Evolutionary conservation across 2,113 vertebrate genomes (phyloP).

Genomic region (Apaloderma vittatum): DNA sequence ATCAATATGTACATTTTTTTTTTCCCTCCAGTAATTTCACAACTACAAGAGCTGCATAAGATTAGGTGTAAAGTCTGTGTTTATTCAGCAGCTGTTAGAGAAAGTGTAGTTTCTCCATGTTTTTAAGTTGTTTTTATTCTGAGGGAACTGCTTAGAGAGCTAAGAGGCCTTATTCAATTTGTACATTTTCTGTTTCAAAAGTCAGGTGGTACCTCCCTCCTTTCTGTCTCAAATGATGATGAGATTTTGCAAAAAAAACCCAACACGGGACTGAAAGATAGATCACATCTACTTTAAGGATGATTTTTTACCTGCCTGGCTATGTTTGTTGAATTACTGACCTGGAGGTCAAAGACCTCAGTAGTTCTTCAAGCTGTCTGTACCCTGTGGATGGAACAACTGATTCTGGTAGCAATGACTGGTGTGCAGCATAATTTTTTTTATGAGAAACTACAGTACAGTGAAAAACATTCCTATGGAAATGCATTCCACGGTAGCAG

Average conservation of each 20-base stretch:
- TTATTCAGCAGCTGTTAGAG: background rate
- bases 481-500: background rate
- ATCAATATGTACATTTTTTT: background rate
- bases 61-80: background rate
- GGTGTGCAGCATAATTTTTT: background rate
- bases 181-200: background rate
- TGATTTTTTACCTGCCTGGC: background rate
- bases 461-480: conserved; percentile 6
- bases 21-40: background rate
- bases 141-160: background rate
- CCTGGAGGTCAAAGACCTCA: conserved; percentile 18
- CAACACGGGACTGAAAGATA: background rate
- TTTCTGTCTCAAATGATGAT: background rate
- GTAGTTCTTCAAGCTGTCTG: background rate
- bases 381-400: background rate
- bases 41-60: background rate
- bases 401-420: background rate
- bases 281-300: background rate
- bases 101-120: background rate
- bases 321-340: conserved; percentile 27
- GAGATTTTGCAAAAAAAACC: background rate
- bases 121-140: background rate
- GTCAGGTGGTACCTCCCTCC: background rate
- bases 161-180: background rate
- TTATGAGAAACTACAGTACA: background rate